Percentiles rank a stretch among this genome's conserved stretches.
Evolutionary conservation across 1,140 invertebrate genomes (phyloP).

Genomic region (Oreohelix idahoensis): DNA sequence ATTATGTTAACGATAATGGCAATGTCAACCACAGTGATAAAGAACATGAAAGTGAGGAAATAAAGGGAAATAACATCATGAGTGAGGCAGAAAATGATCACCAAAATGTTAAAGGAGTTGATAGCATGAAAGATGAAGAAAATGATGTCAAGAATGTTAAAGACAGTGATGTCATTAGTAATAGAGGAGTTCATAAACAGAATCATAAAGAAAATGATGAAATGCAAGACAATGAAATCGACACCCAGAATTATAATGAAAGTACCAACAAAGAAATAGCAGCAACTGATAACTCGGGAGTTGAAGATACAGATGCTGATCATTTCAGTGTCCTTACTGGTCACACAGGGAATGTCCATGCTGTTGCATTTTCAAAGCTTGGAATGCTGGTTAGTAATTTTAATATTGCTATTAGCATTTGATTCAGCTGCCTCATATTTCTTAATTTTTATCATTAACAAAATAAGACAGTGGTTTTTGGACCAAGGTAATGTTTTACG

Average conservation of each 20-base stretch:
- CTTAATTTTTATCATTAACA: too few species aligned
- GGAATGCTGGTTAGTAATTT: constrained; percentile 66
- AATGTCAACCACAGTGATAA: neutral
- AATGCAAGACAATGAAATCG: neutral
- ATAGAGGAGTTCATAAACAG: neutral
- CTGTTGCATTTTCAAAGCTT: constrained; percentile 68
- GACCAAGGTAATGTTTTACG: too few species aligned
- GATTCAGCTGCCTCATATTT: neutral
- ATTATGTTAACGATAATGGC: neutral
- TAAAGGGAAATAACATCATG: too few species aligned
- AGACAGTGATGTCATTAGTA: neutral
- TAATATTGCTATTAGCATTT: neutral
- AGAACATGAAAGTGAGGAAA: too few species aligned
- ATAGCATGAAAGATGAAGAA: neutral
- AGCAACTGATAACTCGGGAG: neutral
- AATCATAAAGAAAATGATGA: neutral
- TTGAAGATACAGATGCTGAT: neutral
- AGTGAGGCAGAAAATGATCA: too few species aligned
- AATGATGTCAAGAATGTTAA: neutral
- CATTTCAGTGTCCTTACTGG: constrained; percentile 52
- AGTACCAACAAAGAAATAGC: neutral
- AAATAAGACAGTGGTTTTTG: too few species aligned
- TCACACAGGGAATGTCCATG: constrained; percentile 69
- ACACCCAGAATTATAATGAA: neutral
- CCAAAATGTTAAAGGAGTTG: neutral